Percentiles rank a stretch among this genome's conserved stretches.
Conservation (phyloP, 2,113 vertebrate genomes). For the Rhadina sibilatrix region DNA sequence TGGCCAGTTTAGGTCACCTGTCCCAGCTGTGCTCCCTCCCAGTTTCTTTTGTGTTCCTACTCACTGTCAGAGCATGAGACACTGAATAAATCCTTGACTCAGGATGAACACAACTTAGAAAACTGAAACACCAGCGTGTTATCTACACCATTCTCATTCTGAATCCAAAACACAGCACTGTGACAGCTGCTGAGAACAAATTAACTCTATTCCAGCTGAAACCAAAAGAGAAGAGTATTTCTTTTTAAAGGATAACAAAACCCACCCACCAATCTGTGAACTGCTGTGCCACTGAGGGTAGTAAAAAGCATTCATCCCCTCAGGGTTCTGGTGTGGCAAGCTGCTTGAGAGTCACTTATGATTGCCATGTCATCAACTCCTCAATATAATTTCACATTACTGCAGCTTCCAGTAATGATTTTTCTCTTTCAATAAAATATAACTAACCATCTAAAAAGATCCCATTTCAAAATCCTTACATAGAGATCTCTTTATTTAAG, state of each 20-base stretch:
- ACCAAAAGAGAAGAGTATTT: neutral
- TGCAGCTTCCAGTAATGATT: neutral
- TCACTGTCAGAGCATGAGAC: neutral
- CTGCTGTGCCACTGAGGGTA: rapidly evolving
- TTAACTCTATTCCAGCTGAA: neutral
- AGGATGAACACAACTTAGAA: neutral
- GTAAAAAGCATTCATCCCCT: neutral
- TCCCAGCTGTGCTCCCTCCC: neutral
- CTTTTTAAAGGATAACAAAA: neutral
- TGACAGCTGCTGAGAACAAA: neutral
- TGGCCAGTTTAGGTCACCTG: no score
- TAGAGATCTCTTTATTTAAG: neutral
- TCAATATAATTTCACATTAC: neutral
- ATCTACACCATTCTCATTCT: neutral
- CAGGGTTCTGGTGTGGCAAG: neutral
- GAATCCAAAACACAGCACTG: neutral
- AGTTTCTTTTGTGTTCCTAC: neutral
- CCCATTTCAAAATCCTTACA: neutral
- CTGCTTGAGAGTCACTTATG: neutral
- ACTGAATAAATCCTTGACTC: neutral
- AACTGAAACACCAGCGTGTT: neutral
- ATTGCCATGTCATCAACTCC: neutral
- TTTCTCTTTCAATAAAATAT: neutral
- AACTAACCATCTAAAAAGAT: neutral
- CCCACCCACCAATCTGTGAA: neutral